These are phyloP conservation scores for Calidris pygmaea DNA, from an alignment of 2,113 vertebrate genomes.

Conservation along the genomic window DNA sequence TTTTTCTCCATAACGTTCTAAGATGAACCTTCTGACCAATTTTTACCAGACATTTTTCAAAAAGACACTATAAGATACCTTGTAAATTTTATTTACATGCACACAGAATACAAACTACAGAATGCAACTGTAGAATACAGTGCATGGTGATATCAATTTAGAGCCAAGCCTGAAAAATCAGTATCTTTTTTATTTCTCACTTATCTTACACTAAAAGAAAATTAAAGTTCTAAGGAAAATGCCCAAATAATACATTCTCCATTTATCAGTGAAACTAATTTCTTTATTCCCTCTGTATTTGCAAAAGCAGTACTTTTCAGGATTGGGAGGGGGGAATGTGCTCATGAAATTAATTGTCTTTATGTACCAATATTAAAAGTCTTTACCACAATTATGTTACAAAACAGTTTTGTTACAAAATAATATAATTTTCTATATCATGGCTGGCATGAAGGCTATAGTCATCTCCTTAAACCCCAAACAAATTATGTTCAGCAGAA, in stretches of 20 bases:
- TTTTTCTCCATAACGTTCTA: not conserved
- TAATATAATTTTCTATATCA: not conserved
- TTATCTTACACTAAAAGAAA: not conserved
- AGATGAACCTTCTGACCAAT: not conserved
- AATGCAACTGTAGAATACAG: not conserved
- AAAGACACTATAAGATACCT: not conserved
- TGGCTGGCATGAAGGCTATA: not conserved
- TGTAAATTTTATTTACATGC: not conserved
- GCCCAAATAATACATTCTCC: not conserved
- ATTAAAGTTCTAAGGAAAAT: not conserved
- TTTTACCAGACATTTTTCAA: not conserved
- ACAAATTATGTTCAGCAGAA: not conserved
- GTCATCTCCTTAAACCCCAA: not conserved
- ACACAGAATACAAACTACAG: not conserved
- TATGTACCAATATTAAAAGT: not conserved
- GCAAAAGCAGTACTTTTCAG: not conserved
- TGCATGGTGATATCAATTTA: not conserved
- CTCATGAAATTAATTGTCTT: not conserved
- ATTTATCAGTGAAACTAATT: not conserved
- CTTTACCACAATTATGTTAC: not conserved
- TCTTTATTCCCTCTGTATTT: not conserved
- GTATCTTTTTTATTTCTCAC: not conserved
- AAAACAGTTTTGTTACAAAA: not conserved
- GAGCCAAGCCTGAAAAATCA: not conserved
- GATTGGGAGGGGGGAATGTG: not conserved